phyloP scores from a whole-genome alignment of 2,888 invertebrate species.

The Polydrusus pterygomalis region DNA sequence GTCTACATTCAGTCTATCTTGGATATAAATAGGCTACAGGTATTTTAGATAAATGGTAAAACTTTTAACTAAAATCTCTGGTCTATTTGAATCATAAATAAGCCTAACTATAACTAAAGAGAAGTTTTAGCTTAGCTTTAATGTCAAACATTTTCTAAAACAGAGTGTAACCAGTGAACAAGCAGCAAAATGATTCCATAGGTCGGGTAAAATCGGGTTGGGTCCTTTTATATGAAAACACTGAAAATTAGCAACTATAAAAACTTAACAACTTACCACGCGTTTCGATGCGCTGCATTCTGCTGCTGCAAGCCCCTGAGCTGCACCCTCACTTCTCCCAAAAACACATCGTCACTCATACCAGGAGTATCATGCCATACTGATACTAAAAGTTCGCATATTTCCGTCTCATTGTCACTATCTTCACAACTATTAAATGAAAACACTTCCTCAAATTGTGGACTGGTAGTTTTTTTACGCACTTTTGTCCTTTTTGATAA shows the following conservation, averaged over 20 bases:
- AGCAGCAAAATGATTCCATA: no score
- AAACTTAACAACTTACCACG: constrained; percentile 78
- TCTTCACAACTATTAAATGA: constrained; percentile 79
- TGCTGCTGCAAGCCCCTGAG: constrained; percentile 82
- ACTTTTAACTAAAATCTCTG: no score
- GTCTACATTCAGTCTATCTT: no score
- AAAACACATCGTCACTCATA: constrained; percentile 87
- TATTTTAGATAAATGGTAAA: no score
- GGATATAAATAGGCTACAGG: no score
- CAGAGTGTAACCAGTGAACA: no score
- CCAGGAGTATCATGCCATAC: constrained; percentile 91
- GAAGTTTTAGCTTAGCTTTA: no score
- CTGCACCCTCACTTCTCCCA: constrained; percentile 90
- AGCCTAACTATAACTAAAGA: no score
- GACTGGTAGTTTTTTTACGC: constrained; percentile 92
- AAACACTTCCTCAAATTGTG: constrained; percentile 91
- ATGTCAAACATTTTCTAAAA: no score
- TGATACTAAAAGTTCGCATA: constrained; percentile 87
- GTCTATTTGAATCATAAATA: no score
- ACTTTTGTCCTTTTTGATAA: constrained; percentile 88
- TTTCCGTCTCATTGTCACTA: constrained; percentile 77
- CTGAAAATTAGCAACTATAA: neutral
- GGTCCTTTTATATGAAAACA: no score
- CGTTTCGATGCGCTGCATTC: constrained; percentile 77
- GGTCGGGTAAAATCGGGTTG: no score